Percentiles rank a stretch among this genome's conserved stretches.
Conservation (phyloP, 2,797 vertebrate genomes). For the Melanogrammus aeglefinus region DNA sequence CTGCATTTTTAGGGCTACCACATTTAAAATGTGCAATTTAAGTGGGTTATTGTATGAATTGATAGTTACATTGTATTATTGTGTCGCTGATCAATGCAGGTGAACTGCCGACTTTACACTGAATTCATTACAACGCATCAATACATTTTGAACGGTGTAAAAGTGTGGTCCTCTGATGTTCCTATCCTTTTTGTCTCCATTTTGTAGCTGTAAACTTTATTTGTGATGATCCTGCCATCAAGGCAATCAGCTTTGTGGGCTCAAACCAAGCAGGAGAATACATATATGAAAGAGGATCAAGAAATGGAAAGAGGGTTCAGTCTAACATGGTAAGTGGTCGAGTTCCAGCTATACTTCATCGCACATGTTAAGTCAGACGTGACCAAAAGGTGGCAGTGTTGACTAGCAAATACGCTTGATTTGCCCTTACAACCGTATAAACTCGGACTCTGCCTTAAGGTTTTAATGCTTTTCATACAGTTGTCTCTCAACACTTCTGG, state of each 20-base stretch:
- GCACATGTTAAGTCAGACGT: constrained; percentile 5
- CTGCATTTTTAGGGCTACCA: neutral
- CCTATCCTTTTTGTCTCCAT: constrained; percentile 11
- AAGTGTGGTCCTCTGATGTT: neutral
- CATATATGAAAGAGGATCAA: constrained; percentile 92
- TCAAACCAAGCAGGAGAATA: constrained; percentile 96
- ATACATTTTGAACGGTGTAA: neutral
- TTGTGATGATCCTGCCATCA: constrained; percentile 91
- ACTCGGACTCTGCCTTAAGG: neutral
- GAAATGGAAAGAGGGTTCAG: constrained; percentile 93
- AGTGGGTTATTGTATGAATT: neutral
- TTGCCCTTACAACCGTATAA: neutral
- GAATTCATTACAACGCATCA: neutral
- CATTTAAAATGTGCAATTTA: neutral
- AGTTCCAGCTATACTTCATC: neutral
- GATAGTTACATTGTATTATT: neutral
- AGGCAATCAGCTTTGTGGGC: constrained; percentile 96
- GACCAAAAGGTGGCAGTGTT: constrained; percentile 70
- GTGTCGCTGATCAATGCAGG: neutral
- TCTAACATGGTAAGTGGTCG: constrained; percentile 90
- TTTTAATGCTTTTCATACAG: neutral
- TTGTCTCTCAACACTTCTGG: neutral
- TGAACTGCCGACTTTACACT: neutral
- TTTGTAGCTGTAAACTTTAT: constrained; percentile 92
- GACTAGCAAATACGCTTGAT: constrained; percentile 29